Percentiles rank a stretch among this genome's conserved stretches.
Evolutionary conservation across 2,888 invertebrate genomes (phyloP).

Genomic region (Leptarthrus brevirostris): DNA sequence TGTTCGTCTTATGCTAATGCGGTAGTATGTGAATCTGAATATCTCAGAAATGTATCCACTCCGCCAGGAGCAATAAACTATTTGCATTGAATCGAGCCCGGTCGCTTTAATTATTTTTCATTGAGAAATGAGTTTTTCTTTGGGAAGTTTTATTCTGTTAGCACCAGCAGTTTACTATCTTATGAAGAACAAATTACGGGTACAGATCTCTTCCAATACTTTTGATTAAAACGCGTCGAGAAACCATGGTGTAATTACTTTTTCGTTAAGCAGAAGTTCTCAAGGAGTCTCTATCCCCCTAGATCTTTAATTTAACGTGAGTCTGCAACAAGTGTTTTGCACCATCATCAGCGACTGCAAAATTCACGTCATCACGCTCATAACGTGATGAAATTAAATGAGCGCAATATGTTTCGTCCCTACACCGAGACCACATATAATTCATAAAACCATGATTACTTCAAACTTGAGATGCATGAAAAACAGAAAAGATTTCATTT

Average conservation of each 20-base stretch:
- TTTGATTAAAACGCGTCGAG: conserved; percentile 13
- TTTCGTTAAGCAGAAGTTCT: conserved; percentile 27
- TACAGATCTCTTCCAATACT: not conserved
- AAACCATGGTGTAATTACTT: conserved; percentile 19
- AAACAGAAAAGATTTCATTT: no score
- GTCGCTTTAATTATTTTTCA: conserved; percentile 12
- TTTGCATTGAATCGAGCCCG: not conserved
- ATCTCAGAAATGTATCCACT: not conserved
- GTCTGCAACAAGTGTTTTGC: no score
- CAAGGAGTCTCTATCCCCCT: no score
- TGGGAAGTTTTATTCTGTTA: not conserved
- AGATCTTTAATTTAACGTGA: no score
- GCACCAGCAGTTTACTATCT: not conserved
- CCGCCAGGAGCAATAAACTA: not conserved
- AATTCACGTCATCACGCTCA: no score
- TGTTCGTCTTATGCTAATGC: not conserved
- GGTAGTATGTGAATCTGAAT: not conserved
- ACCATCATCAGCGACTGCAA: no score
- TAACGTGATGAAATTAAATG: no score
- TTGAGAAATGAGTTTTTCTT: not conserved
- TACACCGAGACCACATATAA: no score
- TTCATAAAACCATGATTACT: no score
- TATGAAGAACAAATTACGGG: not conserved
- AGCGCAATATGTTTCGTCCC: no score
- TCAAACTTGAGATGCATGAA: no score